A percentile compares a stretch with the other conserved stretches of the same genome.
Evolutionary conservation across 2,113 vertebrate species (phyloP).

Genomic region (Nothoprocta perdicaria): DNA sequence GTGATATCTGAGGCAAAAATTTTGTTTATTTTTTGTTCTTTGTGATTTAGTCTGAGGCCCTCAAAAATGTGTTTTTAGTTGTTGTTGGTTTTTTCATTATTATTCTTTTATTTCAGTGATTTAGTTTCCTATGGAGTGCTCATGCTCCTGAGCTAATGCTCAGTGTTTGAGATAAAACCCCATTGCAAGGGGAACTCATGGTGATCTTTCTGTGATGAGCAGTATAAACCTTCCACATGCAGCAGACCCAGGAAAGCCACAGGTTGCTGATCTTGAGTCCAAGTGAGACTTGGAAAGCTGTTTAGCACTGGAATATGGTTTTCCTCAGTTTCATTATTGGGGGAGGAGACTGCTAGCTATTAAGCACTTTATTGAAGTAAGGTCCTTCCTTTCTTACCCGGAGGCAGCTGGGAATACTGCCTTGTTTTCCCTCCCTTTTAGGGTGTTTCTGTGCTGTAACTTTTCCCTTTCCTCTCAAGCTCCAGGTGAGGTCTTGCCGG

Average conservation of each 20-base stretch:
- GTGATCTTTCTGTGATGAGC: not conserved
- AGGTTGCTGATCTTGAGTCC: not conserved
- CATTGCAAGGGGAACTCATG: not conserved
- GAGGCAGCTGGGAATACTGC: not conserved
- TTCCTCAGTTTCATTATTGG: not conserved
- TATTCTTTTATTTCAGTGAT: not conserved
- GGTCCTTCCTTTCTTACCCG: rapidly evolving
- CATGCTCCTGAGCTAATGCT: not conserved
- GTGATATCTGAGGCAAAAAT: rapidly evolving
- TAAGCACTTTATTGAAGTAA: not conserved
- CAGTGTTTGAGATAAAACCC: rapidly evolving
- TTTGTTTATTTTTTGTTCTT: too few species aligned
- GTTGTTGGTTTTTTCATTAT: too few species aligned
- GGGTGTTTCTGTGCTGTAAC: not conserved
- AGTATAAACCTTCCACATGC: not conserved
- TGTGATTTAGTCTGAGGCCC: too few species aligned
- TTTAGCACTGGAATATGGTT: not conserved
- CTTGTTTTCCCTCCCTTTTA: not conserved
- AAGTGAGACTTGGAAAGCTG: not conserved
- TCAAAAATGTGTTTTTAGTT: too few species aligned
- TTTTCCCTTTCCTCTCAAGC: rapidly evolving
- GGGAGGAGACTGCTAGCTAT: not conserved
- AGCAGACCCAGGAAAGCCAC: not conserved
- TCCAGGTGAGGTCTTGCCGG: not conserved
- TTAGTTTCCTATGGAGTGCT: not conserved